Evolutionary conservation across 2,888 invertebrate species (phyloP).

Genomic region (Zhuqinia jingwanae): DNA sequence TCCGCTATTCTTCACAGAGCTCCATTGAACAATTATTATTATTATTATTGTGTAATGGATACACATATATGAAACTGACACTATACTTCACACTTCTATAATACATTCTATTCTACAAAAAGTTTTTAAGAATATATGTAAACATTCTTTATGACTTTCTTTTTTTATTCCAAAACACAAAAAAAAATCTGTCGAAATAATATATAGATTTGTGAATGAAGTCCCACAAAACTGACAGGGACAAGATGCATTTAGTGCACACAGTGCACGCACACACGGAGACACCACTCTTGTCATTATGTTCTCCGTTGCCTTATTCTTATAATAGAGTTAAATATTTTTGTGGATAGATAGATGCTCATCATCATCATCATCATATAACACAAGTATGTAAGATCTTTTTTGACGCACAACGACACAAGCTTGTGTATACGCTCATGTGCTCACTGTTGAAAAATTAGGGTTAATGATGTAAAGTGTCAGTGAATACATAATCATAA

Average conservation of each 20-base stretch:
- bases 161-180: slow-evolving; percentile 41
- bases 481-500: slow-evolving; percentile 55
- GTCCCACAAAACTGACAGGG: slow-evolving; percentile 16
- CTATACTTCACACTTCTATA: slow-evolving; percentile 39
- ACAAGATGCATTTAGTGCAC: slow-evolving; percentile 9
- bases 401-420: background rate
- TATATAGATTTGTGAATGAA: slow-evolving; percentile 45
- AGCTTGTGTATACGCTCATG: slow-evolving; percentile 10
- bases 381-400: too few species aligned
- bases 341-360: background rate
- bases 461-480: slow-evolving; percentile 70
- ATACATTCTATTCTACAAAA: slow-evolving; percentile 37
- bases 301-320: background rate
- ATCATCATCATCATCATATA: too few species aligned
- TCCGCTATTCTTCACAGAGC: too few species aligned
- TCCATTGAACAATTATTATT: slow-evolving; percentile 22
- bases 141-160: slow-evolving; percentile 29
- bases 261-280: background rate
- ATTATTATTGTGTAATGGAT: slow-evolving; percentile 53
- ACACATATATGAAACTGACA: slow-evolving; percentile 64
- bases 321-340: slow-evolving; percentile 10
- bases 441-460: slow-evolving; percentile 61
- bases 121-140: slow-evolving; percentile 40
- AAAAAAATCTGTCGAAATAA: slow-evolving; percentile 53
- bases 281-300: background rate